Base-by-base conservation (phyloP, 2,888 invertebrate species). In the Drosophila lutescens region DNA sequence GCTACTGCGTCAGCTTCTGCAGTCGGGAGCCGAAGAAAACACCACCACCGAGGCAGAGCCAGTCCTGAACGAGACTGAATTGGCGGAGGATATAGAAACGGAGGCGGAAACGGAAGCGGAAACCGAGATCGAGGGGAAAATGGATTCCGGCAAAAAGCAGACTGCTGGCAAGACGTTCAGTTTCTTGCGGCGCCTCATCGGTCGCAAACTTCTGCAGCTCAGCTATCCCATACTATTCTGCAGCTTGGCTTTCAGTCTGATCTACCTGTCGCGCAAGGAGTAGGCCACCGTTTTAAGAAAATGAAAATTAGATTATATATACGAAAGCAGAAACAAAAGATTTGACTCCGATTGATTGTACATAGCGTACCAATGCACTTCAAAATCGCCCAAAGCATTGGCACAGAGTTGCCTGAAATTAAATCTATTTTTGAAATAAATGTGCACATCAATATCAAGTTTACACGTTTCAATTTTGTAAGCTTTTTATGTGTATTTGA, bases 231-330 rank as follows among this genome's bases (percentile, higher is more conserved):
- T 82, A 56, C 60, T 82, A 46, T 57, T 82, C 17, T 85, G 83
- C 57, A 80, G 83, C 69, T 30, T 88, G 54, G 77, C 82, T 49
- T 51, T 68, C 58, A 73, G 86, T 57, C 66, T 88, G 69, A 61
- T 86, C 36, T 88, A 74, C 32, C 66, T 73, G 32, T 56, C 79
- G 63, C 86, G 83, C 44, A 85, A 82, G 71, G 56, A 50, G 36
- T 87, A 82, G 38, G 49, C 23, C 17, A 40, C 20, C 26, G 13
- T 36, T 20, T n/a, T 8, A 30, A 8, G 9, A 20, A 56, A 44
- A 38, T 36, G 12, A 9, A 44, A 43, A 46, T 38, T 36, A 1
- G 13, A 36, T 20, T 8, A 13, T 49, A 17, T 23, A 44, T 13
- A 6, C 9, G n/a, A 20, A 43, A 38, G 36, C n/a, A 44, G 13